Base-by-base conservation (phyloP, 35 echinoderm and acorn worm species). In the Strongylocentrotus purpuratus region DNA sequence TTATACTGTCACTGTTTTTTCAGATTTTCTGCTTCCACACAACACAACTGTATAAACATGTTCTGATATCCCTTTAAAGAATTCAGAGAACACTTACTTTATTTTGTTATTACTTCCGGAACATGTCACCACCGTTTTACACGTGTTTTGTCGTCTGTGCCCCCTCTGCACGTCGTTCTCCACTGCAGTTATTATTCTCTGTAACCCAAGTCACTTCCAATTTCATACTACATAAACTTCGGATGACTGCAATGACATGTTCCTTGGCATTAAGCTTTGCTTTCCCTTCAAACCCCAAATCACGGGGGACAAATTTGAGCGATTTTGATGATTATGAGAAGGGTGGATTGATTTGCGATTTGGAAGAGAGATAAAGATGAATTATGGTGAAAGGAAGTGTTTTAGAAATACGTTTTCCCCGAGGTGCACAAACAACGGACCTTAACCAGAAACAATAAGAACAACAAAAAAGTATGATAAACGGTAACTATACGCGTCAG, bases 151-250 rank as follows among this genome's bases (percentile, higher is more conserved):
- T 22, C 65, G 28, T 78, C 65, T 28, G 5, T 28, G 65, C 65
- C 65, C 65, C 65, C n/a, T n/a, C n/a, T 78, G 7, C n/a, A n/a
- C 1, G 11, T 59, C 52, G 11, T 10, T 59, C 52, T 7, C 28
- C 25, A 8, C 28, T 78, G 65, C 28, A 78, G 65, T 78, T 78
- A 78, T 78, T 78, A 78, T 28, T 22, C 65, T 18, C 12, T 89
- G 87, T 89, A 89, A 89, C 87, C 87, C 32, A 45, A 89, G 87
- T 46, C 87, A 33, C 45, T 89, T 33, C 87, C 87, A 89, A 89
- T 89, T 89, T 89, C 87, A 89, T 89, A 89, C 87, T 89, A 89
- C 87, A 89, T 89, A 89, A 89, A 89, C 87, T 89, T 33, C 87
- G 87, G 87, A 89, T 89, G 87, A 89, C 32, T 46, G 87, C 32